phyloP scores from a whole-genome alignment of 2,113 vertebrate genomes.

The Onychostruthus taczanowskii region DNA sequence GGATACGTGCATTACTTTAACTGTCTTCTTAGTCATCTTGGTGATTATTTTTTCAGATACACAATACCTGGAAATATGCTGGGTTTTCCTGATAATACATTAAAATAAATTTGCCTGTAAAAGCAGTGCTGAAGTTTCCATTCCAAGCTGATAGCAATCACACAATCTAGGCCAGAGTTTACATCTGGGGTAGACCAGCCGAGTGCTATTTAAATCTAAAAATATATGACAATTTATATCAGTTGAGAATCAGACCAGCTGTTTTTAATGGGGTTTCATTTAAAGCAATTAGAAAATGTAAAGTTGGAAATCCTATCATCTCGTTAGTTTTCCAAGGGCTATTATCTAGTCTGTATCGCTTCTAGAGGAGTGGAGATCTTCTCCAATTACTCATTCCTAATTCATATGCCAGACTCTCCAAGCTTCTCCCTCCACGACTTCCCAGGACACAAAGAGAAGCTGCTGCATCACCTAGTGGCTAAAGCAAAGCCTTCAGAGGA shows the following conservation, averaged over 20 bases:
- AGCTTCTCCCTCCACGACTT: not conserved
- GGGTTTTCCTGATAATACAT: slow-evolving; percentile 19
- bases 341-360: slow-evolving; percentile 36
- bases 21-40: not conserved
- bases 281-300: slow-evolving; percentile 54
- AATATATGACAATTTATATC: slow-evolving; percentile 30
- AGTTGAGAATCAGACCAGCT: slow-evolving; percentile 44
- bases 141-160: not conserved
- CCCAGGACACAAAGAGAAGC: not conserved
- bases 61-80: slow-evolving; percentile 30
- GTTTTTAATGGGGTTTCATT: slow-evolving; percentile 47
- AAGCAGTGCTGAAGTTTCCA: slow-evolving; percentile 3
- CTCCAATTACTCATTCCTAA: slow-evolving; percentile 53
- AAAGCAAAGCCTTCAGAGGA: not conserved
- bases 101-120: slow-evolving; percentile 5
- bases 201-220: slow-evolving; percentile 23
- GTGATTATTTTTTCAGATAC: slow-evolving; percentile 43
- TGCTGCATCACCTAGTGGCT: slow-evolving; percentile 24
- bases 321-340: slow-evolving; percentile 29
- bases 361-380: slow-evolving; percentile 22
- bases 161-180: slow-evolving; percentile 30
- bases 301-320: slow-evolving; percentile 53
- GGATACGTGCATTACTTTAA: not conserved
- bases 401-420: slow-evolving; percentile 7
- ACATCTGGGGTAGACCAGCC: slow-evolving; percentile 5